Evolutionary conservation across 2,797 vertebrate genomes (phyloP).

Genomic region (Microcaecilia unicolor): DNA sequence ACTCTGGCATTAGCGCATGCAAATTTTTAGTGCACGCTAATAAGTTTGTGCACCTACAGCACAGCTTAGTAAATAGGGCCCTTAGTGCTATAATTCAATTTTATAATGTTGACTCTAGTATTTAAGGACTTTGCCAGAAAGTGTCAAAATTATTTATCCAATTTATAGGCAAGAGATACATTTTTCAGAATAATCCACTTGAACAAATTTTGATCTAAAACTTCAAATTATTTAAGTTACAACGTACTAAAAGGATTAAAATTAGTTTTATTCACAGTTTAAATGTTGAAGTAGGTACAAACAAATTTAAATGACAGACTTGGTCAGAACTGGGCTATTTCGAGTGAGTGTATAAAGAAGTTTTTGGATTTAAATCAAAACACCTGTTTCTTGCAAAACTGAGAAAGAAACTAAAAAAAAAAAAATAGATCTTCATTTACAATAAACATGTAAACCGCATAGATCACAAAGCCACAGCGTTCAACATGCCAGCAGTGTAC

Average conservation of each 20-base stretch:
- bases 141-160: too few relatives aligned
- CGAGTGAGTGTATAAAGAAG: conserved; percentile 27
- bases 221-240: conserved; percentile 18
- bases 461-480: conserved; percentile 40
- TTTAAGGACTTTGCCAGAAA: too few relatives aligned
- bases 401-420: conserved; percentile 42
- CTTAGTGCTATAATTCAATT: too few relatives aligned
- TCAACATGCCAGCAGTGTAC: conserved; percentile 38
- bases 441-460: conserved; percentile 53
- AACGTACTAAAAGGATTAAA: conserved; percentile 25
- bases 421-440: conserved; percentile 51
- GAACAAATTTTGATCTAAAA: conserved; percentile 28
- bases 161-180: too few relatives aligned
- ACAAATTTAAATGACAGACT: conserved; percentile 33
- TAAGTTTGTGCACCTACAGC: too few relatives aligned
- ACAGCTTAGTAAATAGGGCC: too few relatives aligned
- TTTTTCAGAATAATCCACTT: too few relatives aligned
- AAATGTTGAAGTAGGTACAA: conserved; percentile 38
- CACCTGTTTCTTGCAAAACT: conserved; percentile 47
- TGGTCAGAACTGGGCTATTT: conserved; percentile 18
- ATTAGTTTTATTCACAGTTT: conserved; percentile 27
- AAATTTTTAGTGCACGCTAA: too few relatives aligned
- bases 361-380: conserved; percentile 42
- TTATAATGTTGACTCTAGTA: too few relatives aligned
- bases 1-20: too few relatives aligned